A percentile compares a stretch with the other conserved stretches of the same genome.
Evolutionary conservation across 2,797 vertebrate genomes (phyloP).

Genomic region (Harpia harpyja): DNA sequence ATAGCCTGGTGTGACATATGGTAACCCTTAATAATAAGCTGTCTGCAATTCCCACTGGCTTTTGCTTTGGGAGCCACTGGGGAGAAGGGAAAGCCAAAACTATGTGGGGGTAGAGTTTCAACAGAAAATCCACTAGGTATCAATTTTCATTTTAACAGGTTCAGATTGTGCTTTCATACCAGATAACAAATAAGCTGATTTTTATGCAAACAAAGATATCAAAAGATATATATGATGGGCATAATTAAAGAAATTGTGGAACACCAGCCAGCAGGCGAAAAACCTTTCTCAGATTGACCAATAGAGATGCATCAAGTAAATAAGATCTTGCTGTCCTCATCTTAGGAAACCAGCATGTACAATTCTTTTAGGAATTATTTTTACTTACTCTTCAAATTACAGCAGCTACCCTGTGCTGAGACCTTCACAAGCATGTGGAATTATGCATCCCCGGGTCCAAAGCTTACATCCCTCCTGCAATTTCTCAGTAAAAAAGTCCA

Average conservation of each 20-base stretch:
- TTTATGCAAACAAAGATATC: neutral
- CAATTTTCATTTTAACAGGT: neutral
- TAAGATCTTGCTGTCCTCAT: neutral
- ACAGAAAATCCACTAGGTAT: neutral
- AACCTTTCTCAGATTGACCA: neutral
- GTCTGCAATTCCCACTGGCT: neutral
- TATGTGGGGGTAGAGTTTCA: neutral
- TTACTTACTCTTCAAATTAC: constrained; percentile 33
- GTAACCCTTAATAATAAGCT: neutral
- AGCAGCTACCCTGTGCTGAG: neutral
- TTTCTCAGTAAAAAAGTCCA: neutral
- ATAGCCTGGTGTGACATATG: neutral
- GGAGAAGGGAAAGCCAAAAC: neutral
- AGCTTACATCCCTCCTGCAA: constrained; percentile 2
- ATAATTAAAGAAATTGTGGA: neutral
- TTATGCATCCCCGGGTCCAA: neutral
- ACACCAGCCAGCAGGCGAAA: neutral
- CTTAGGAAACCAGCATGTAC: neutral
- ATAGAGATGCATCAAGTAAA: neutral
- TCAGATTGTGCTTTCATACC: neutral
- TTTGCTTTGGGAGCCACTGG: neutral
- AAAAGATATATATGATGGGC: neutral
- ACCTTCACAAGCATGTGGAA: neutral
- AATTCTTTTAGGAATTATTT: constrained; percentile 25
- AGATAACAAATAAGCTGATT: neutral